Conservation (phyloP, 1,140 invertebrate genomes). For the Drosophila melanica region DNA sequence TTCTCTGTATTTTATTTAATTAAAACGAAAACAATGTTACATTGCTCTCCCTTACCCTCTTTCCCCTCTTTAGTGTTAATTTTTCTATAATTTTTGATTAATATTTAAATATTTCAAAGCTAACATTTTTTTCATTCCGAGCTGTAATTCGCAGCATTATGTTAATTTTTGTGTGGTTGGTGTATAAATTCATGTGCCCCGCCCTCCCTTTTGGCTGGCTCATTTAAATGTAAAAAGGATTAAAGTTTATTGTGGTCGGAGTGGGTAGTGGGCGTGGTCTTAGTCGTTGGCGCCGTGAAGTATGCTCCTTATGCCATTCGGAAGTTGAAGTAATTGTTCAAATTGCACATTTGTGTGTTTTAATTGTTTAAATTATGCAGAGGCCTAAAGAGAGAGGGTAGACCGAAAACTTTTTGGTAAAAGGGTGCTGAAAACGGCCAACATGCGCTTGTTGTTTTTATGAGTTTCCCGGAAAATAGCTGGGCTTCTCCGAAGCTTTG, state of each 20-base stretch:
- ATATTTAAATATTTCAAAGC: constrained; percentile 36
- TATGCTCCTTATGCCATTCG: constrained; percentile 53
- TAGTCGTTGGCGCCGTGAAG: constrained; percentile 11
- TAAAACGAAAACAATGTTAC: constrained; percentile 61
- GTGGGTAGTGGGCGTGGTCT: constrained; percentile 19
- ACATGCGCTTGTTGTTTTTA: constrained; percentile 50
- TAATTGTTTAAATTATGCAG: constrained; percentile 61
- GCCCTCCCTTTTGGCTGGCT: constrained; percentile 32
- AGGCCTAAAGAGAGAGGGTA: constrained; percentile 31
- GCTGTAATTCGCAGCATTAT: constrained; percentile 40
- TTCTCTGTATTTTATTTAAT: constrained; percentile 61
- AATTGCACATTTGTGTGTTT: constrained; percentile 62
- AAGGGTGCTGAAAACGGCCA: constrained; percentile 25
- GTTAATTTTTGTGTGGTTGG: constrained; percentile 55
- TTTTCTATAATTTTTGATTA: constrained; percentile 20
- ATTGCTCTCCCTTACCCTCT: neutral
- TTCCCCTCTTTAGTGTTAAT: neutral
- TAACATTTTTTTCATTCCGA: constrained; percentile 3
- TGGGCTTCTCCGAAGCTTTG: neutral
- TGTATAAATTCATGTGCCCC: constrained; percentile 44
- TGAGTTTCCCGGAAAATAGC: constrained; percentile 15
- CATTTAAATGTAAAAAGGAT: constrained; percentile 66
- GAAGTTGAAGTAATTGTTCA: constrained; percentile 61
- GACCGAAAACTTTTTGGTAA: constrained; percentile 26
- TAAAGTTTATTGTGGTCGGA: constrained; percentile 44